Percentiles rank a stretch among this genome's conserved stretches.
These are phyloP conservation scores for Sardinella longiceps DNA, from an alignment of 2,797 vertebrate genomes.

Conservation along the genomic window DNA sequence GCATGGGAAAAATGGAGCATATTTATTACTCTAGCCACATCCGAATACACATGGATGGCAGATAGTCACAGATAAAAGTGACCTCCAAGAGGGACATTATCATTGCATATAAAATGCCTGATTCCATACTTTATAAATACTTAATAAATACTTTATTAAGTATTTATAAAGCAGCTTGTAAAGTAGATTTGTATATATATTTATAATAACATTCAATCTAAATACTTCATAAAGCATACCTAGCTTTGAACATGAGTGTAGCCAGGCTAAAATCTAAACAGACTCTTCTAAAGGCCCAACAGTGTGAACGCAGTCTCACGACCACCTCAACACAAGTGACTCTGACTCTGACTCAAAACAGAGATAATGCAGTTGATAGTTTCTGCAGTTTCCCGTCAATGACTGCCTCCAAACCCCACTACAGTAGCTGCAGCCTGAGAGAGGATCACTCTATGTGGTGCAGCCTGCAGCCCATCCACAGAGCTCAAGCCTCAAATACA, in stretches of 20 bases:
- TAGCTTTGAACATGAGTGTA: background rate
- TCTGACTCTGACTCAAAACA: background rate
- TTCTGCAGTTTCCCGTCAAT: background rate
- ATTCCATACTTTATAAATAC: background rate
- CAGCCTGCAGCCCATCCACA: background rate
- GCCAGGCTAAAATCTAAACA: background rate
- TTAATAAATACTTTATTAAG: too few relatives aligned
- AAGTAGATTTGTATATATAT: too few relatives aligned
- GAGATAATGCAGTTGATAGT: background rate
- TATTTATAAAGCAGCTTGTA: too few relatives aligned
- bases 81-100: background rate
- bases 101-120: background rate
- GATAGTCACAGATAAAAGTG: background rate
- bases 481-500: too few relatives aligned
- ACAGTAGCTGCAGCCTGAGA: background rate
- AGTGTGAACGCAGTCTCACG: background rate
- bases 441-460: background rate
- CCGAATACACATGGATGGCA: background rate
- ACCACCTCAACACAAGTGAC: background rate
- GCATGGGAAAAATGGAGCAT: background rate
- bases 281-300: background rate
- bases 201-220: too few relatives aligned
- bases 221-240: too few relatives aligned
- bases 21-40: background rate
- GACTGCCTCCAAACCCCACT: background rate